Evolutionary conservation across 2,888 invertebrate genomes (phyloP).

Genomic region (Lasioglossum marginatum): DNA sequence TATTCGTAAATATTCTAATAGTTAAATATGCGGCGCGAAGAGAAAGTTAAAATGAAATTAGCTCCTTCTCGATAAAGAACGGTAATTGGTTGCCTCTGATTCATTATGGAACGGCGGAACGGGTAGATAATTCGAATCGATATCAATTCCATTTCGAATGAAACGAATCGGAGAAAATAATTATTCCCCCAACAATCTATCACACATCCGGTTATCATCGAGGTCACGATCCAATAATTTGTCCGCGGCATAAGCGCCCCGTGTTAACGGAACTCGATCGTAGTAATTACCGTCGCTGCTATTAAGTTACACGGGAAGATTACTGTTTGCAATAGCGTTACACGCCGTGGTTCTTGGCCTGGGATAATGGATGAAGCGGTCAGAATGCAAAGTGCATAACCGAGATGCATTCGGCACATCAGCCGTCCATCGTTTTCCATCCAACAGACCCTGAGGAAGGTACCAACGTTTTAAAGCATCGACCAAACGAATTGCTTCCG

Average conservation of each 20-base stretch:
- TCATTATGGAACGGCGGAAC: background rate
- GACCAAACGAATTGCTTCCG: conserved; percentile 55
- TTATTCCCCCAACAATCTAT: background rate
- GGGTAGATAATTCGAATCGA: background rate
- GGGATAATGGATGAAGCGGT: conserved; percentile 34
- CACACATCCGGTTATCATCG: background rate
- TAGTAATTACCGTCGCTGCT: conserved; percentile 21
- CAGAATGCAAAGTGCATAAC: conserved; percentile 50
- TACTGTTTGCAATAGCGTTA: conserved; percentile 31
- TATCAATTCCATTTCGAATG: background rate
- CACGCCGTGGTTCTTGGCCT: conserved; percentile 14
- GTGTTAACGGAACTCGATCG: conserved; percentile 1
- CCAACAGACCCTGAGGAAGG: conserved; percentile 10
- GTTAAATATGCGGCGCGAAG: background rate
- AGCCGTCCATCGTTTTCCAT: conserved; percentile 4
- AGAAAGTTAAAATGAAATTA: background rate
- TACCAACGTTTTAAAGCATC: conserved; percentile 30
- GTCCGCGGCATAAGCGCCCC: background rate
- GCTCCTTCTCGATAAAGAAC: too few relatives aligned
- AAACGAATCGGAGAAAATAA: background rate
- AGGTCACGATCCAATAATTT: background rate
- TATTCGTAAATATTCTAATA: too few relatives aligned
- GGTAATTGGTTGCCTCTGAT: background rate
- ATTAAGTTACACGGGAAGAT: conserved; percentile 35
- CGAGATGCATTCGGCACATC: conserved; percentile 19